Evolutionary conservation across 1,140 invertebrate species (phyloP), one percentile per base, ranked within the genome.

Genomic region (Thereuonema tuberculata): DNA sequence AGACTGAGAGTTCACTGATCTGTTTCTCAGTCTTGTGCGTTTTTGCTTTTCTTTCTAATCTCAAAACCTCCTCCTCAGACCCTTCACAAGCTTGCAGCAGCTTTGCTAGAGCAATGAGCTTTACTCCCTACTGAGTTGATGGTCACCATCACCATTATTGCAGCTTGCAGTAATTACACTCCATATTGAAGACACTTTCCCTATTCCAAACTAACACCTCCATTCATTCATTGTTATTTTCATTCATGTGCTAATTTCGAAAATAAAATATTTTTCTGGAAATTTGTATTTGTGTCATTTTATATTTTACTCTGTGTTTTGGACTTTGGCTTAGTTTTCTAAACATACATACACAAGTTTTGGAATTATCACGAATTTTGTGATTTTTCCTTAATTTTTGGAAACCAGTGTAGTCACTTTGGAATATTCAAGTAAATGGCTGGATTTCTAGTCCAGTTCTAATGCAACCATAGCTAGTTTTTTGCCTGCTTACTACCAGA

Each of bases 241-340:
- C 5, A 37, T 37, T 9, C 31, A 37, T 37, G 31, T 37, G 31
- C 31, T 37, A 37, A 37, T 37, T 37, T 17, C 17, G n/a, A n/a
- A n/a, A n/a, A n/a, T n/a, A n/a, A 37, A 37, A 17, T 37, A 9
- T 37, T 37, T 37, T 37, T 37, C 31, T 37, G 31, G 31, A 37
- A 37, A 37, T 17, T 37, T 37, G 31, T 37, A 9, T 37, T 37
- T 37, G 31, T 17, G 31, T 37, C 31, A 37, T 37, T 37, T 65
- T 27, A 72, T 71, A 1, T 71, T 67, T 61, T 75, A 73, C 57
- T 67, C 67, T 26, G 73, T 68, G 43, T 75, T 72, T 12, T 71
- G 65, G 27, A 71, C 74, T 48, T 64, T 70, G 55, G 66, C 70
- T 1, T 62, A 61, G 21, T 59, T 61, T 53, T 23, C 21, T 2